Evolutionary conservation across 2,113 vertebrate genomes (phyloP), one percentile per base, ranked within the genome.

Genomic region (Clarias batrachus): DNA sequence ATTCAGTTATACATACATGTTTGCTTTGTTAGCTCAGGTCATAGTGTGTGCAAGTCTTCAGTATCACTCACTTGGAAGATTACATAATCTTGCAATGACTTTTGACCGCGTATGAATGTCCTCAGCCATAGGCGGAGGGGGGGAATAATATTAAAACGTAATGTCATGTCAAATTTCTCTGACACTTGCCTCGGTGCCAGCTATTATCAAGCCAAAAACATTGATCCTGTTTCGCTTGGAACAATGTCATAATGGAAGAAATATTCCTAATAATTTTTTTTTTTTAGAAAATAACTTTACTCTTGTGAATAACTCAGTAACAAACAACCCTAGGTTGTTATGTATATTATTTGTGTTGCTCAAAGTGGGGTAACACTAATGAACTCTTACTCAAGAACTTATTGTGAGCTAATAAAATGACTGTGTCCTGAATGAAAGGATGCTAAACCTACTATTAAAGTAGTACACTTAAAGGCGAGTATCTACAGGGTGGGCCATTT

Each of bases 131-230:
- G 23, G n/a, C 11, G 5, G 60, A 23, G 17, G 62, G 52, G 52
- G n/a, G 2, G 3, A 33, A 59, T 59, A 59, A 59, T 79, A 30
- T 14, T 23, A 5, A 62, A 81, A 41, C 4, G 21, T 37, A 41
- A 62, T 37, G 56, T 60, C 59, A 37, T 23, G 57, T 81, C 57
- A 11, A 14, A 11, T 80, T 79, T 79, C 77, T 33, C 27, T 79
- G 16, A 79, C 77, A 79, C 77, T 79, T 17, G 16, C 57, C 9
- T 21, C 30, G 23, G 4, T 81, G 78, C 57, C 57, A 81, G 33
- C 11, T 41, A 81, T 62, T 81, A 81, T 81, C 78, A 60, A 25
- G 78, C 78, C 78, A 81, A 62, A 62, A 81, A 62, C 56, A 33
- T 8, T 33, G 25, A 59, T 56, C 10, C 27, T 17, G n/a, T 59